Conservation (phyloP, 2,888 invertebrate species). For the Shargacucullia verbasci region DNA sequence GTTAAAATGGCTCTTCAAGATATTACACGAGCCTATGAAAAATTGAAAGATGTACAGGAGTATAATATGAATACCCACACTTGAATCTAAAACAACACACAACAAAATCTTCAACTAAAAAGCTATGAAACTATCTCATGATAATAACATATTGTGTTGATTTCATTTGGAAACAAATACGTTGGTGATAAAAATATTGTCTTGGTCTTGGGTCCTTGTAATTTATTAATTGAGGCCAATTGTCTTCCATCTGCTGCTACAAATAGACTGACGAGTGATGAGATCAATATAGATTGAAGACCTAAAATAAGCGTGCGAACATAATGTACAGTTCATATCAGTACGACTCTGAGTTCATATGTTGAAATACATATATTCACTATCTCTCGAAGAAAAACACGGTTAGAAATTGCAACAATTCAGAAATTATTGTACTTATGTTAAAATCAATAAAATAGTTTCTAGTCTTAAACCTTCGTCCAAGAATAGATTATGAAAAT, state of each 20-base stretch:
- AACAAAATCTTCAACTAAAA: too few species aligned
- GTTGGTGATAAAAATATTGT: slow-evolving; percentile 37
- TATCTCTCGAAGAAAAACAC: too few species aligned
- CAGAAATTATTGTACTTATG: neutral
- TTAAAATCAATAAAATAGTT: slow-evolving; percentile 29
- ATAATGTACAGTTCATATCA: neutral
- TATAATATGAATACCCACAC: too few species aligned
- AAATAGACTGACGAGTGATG: slow-evolving; percentile 5
- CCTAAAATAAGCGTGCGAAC: slow-evolving; percentile 5
- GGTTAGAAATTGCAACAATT: neutral
- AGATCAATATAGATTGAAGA: slow-evolving; percentile 25
- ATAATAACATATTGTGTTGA: too few species aligned
- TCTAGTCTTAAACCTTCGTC: slow-evolving; percentile 9
- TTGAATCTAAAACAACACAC: too few species aligned
- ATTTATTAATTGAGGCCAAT: slow-evolving; percentile 49
- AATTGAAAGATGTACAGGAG: too few species aligned
- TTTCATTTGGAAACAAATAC: slow-evolving; percentile 5
- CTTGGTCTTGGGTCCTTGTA: slow-evolving; percentile 35
- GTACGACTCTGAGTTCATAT: neutral
- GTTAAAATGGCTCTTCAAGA: slow-evolving; percentile 19
- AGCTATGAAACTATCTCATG: too few species aligned
- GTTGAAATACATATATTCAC: too few species aligned
- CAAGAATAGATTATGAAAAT: slow-evolving; percentile 39
- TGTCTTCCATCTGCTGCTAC: slow-evolving; percentile 19
- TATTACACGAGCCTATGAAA: neutral